Percentiles rank a stretch among this genome's conserved stretches.
phyloP scores from a whole-genome alignment of 2,113 vertebrate species.

The Danionella cerebrum region DNA sequence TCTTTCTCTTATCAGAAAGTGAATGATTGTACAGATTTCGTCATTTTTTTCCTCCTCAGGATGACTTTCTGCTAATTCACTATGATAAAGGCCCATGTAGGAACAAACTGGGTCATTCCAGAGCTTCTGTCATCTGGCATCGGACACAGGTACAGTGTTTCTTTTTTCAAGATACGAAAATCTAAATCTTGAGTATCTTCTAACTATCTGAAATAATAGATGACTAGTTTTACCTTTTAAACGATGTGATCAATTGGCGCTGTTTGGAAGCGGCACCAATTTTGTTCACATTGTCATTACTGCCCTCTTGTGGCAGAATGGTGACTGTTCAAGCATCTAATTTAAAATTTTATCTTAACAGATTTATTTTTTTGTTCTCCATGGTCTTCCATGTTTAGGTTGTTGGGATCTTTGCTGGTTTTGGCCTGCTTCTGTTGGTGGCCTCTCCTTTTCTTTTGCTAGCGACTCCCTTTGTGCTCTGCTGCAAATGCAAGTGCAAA shows the following conservation, averaged over 20 bases:
- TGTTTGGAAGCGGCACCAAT: not conserved
- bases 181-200: no score
- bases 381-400: constrained; percentile 56
- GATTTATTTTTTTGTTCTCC: not conserved
- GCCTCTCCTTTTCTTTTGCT: constrained; percentile 79
- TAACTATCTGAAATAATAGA: not conserved
- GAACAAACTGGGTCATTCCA: constrained; percentile 81
- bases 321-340: not conserved
- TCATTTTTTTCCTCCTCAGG: constrained; percentile 52
- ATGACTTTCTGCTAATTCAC: constrained; percentile 82
- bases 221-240: not conserved
- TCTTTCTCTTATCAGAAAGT: no score
- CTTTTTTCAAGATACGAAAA: no score
- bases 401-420: constrained; percentile 82
- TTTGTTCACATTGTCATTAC: not conserved
- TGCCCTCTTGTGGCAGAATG: constrained; percentile 29
- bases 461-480: constrained; percentile 80
- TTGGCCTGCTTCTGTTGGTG: constrained; percentile 76
- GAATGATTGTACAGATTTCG: no score
- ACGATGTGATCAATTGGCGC: no score
- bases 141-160: constrained; percentile 85
- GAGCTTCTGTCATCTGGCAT: constrained; percentile 85
- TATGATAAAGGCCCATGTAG: constrained; percentile 83
- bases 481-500: constrained; percentile 81
- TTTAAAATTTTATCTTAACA: not conserved